Evolutionary conservation across 2,888 invertebrate species (phyloP).

Genomic region (Apeira syringaria): DNA sequence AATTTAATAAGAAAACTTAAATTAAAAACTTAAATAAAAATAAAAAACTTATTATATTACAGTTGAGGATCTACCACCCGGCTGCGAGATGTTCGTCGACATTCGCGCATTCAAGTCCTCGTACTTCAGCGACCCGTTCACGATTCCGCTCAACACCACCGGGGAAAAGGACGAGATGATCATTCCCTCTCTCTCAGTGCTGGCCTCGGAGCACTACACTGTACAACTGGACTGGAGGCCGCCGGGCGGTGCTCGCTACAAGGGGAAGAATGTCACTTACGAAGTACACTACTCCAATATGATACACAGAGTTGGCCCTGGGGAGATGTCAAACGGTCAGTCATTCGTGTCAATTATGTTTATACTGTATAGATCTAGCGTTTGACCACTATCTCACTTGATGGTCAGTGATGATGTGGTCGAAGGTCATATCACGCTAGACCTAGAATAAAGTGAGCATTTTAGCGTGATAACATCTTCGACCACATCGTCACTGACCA

Average conservation of each 20-base stretch:
- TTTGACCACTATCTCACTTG: too few species aligned
- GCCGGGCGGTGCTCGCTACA: conserved; percentile 81
- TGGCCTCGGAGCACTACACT: conserved; percentile 83
- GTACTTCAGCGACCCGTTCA: conserved; percentile 79
- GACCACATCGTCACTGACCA: too few species aligned
- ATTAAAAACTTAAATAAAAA: too few species aligned
- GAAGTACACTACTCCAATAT: conserved; percentile 88
- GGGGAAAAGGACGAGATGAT: conserved; percentile 80
- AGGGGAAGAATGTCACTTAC: conserved; percentile 76
- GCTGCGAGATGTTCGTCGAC: conserved; percentile 77
- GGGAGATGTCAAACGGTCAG: conserved; percentile 84
- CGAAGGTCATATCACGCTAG: too few species aligned
- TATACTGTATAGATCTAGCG: too few species aligned
- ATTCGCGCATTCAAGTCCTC: conserved; percentile 85
- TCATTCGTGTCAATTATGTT: too few species aligned
- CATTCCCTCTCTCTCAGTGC: conserved; percentile 71
- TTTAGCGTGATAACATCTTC: too few species aligned
- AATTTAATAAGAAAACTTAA: too few species aligned
- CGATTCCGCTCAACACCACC: conserved; percentile 68
- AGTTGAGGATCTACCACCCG: conserved; percentile 83
- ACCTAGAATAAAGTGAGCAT: too few species aligned
- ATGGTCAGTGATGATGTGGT: too few species aligned
- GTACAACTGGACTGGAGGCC: conserved; percentile 87
- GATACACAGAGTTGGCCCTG: conserved; percentile 47
- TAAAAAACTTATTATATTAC: conserved; percentile 31